A percentile compares a stretch with the other conserved stretches of the same genome.
phyloP scores from a whole-genome alignment of 2,113 vertebrate genomes.

The Mirounga angustirostris region DNA sequence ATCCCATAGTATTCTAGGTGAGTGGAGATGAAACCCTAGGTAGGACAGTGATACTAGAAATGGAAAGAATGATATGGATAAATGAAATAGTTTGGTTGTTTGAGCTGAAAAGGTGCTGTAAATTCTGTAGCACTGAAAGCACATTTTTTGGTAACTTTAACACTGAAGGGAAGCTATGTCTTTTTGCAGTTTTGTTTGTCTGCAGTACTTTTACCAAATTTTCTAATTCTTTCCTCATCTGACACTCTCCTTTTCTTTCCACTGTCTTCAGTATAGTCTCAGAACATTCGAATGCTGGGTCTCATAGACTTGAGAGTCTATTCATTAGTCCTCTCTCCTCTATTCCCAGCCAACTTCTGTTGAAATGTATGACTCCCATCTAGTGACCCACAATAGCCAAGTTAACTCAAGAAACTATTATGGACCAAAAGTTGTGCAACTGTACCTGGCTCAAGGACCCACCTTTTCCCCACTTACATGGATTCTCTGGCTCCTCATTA shows the following conservation, averaged over 20 bases:
- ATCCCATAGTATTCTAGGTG: not conserved
- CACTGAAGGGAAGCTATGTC: not conserved
- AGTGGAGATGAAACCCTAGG: not conserved
- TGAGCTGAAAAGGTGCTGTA: not conserved
- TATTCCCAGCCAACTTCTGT: not conserved
- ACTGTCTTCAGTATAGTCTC: not conserved
- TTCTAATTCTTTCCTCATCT: not conserved
- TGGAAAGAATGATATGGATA: not conserved
- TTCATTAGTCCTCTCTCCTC: not conserved
- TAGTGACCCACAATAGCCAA: not conserved
- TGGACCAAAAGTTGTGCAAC: not conserved
- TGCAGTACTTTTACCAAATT: not conserved
- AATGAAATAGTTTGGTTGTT: not conserved
- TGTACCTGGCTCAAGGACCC: not conserved
- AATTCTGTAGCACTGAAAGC: not conserved
- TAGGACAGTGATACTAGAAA: not conserved
- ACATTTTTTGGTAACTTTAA: not conserved
- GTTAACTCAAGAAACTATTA: not conserved
- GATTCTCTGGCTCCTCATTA: slow-evolving; percentile 19
- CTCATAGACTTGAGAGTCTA: not conserved
- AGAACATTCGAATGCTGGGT: not conserved
- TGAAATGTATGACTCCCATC: not conserved
- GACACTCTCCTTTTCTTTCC: not conserved
- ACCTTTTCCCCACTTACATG: not conserved
- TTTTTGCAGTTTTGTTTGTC: not conserved